Base-by-base conservation (phyloP, 2,888 invertebrate species). In the Drosophila heteroneura region DNA sequence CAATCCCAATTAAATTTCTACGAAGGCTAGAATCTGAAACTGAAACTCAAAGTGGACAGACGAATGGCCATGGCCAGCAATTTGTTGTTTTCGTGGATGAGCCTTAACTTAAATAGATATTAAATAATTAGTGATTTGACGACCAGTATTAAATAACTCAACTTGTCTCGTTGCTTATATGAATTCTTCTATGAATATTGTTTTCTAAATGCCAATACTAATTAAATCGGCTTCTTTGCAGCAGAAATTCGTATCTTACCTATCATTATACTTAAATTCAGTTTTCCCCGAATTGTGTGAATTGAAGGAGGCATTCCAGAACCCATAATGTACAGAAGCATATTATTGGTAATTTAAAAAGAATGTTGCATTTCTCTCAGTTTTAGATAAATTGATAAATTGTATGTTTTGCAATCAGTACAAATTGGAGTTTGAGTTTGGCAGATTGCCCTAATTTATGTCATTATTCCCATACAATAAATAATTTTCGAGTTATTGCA, bases 1-100 rank as follows among this genome's bases (percentile, higher is more conserved):
- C 89, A 85, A 74, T 87, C 85, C 85, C 89, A 85, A 85, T 89
- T 87, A 87, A 85, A 72, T 81, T 39, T 56, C 59, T 58, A 28
- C 53, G 76, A 75, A 64, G 61, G 78, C 68, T 74, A 64, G 44
- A 66, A 74, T 16, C 73, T 22, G 49, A 19, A 41, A 26, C 59
- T 52, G 47, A 33, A 52, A 35, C 39, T 47, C 37, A 37, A 61
- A 47, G 37, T 56, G 49, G 52, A 56, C 61, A 52, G 58, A 28
- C 51, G 12, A 56, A 57, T 70, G 82, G 54, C 77, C 80, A 83
- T 85, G 83, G 70, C 52, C 53, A 64, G 54, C 64, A 52, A 65
- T 62, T 54, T 71, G 35, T 64, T 58, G n/a, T 30, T 28, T 7
- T 44, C 26, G 4, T 32, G 28, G 19, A 35, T n/a, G 1, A 26